Evolutionary conservation across 2,888 invertebrate species (phyloP).

Genomic region (Anticlea derivata): DNA sequence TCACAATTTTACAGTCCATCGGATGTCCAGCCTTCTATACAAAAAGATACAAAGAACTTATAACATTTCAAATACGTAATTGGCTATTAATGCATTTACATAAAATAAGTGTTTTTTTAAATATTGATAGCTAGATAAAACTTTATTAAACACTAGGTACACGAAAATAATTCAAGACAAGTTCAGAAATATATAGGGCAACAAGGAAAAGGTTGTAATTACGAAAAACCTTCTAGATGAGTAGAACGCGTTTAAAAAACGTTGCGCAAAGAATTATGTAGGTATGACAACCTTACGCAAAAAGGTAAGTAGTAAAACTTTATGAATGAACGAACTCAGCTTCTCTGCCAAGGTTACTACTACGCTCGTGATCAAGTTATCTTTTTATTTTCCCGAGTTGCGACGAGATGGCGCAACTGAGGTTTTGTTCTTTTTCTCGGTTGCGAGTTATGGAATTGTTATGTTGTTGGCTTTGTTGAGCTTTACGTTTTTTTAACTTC

Average conservation of each 20-base stretch:
- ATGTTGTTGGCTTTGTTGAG: neutral
- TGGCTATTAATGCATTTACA: too few relatives aligned
- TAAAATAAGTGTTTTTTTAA: too few relatives aligned
- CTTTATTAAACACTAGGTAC: too few relatives aligned
- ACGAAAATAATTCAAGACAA: too few relatives aligned
- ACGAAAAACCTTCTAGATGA: too few relatives aligned
- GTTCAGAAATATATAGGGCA: too few relatives aligned
- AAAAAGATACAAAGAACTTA: too few relatives aligned
- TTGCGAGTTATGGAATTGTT: slow-evolving; percentile 12
- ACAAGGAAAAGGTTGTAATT: too few relatives aligned
- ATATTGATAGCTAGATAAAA: too few relatives aligned
- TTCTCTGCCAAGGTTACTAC: slow-evolving; percentile 63
- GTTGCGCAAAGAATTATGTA: neutral
- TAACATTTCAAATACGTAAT: too few relatives aligned
- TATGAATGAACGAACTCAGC: slow-evolving; percentile 28
- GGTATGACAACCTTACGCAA: neutral
- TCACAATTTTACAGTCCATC: too few relatives aligned
- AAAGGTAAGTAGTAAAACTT: slow-evolving; percentile 13
- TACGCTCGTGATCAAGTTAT: slow-evolving; percentile 30
- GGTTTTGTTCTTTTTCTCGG: slow-evolving; percentile 40
- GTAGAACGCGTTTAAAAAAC: neutral
- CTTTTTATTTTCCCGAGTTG: slow-evolving; percentile 48
- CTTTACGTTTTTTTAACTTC: neutral
- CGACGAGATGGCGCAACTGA: slow-evolving; percentile 59
- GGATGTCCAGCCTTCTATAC: too few relatives aligned